Base-by-base conservation (phyloP, 2,797 vertebrate species). In the Pachyuromys duprasi region DNA sequence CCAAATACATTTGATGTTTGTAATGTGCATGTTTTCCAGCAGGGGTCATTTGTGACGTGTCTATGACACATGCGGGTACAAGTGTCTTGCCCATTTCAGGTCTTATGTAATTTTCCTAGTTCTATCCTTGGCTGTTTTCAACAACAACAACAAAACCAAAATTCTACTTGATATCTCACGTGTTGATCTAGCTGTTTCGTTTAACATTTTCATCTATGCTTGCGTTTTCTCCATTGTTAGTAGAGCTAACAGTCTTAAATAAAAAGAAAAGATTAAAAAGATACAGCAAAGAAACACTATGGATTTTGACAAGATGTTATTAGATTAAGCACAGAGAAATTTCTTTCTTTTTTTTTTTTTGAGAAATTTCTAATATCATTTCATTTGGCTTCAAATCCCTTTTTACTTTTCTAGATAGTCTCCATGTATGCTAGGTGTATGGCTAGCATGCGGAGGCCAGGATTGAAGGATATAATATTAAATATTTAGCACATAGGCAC, bases 381-480 rank as follows among this genome's bases (percentile, higher is more conserved):
- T 80, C 2, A 3, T 28, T 39, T 17, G 20, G 18, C 17, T 17
- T 17, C 78, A 36, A 26, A 14, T 70, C 14, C 57, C 3, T 49
- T n/a, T n/a, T 28, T 39, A 31, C 2, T 36, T 72, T 49, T 8
- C n/a, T 36, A 67, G 65, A 36, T 2, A 60, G 6, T 5, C 14
- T 89, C 17, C 9, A 4, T 22, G 15, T 42, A 4, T 17, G 36
- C 2, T 39, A 14, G 18, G 2, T 7, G 3, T 15, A 63, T 39
- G 79, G 3, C 13, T n/a, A 24, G 24, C 14, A 9, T 26, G 3
- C 8, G 9, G 55, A 28, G 42, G 33, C 18, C 79, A 17, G 45
- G 3, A 7, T 1, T 2, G 2, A 6, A 2, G 8, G 1, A 4
- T 11, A 4, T 33, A 70, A 82, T 2, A 42, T 6, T 70, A 67